Percentiles rank a stretch among this genome's conserved stretches.
Evolutionary conservation across 2,797 vertebrate species (phyloP).

Genomic region (Enteromius afrohamiltoni): DNA sequence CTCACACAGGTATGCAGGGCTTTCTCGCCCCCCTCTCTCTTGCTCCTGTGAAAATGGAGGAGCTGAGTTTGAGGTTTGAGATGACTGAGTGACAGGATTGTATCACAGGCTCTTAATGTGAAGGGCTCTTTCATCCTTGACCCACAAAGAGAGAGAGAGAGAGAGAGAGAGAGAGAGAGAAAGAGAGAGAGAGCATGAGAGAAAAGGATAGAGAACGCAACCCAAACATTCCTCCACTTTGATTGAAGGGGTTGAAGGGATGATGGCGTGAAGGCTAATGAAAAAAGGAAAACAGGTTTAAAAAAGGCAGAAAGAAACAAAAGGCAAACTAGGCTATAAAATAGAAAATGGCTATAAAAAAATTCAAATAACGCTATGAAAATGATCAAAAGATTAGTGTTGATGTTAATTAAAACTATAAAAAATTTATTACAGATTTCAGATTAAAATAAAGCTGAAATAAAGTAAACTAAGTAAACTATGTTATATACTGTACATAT

Average conservation of each 20-base stretch:
- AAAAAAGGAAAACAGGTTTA: neutral
- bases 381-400: neutral
- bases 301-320: slow-evolving; percentile 4
- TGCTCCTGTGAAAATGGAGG: slow-evolving; percentile 9
- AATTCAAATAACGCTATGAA: neutral
- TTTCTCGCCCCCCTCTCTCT: slow-evolving; percentile 4
- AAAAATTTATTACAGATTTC: neutral
- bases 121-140: slow-evolving; percentile 51
- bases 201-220: slow-evolving; percentile 8
- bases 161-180: slow-evolving; percentile 29
- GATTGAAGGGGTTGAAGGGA: slow-evolving; percentile 31
- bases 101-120: slow-evolving; percentile 47
- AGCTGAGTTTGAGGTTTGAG: neutral
- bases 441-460: neutral
- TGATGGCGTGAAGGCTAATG: neutral
- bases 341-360: too few species aligned
- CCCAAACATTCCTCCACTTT: slow-evolving; percentile 57
- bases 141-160: slow-evolving; percentile 25
- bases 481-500: too few species aligned
- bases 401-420: neutral
- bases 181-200: slow-evolving; percentile 19
- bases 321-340: slow-evolving; percentile 2
- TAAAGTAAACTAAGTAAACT: neutral
- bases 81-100: slow-evolving; percentile 45
- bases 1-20: slow-evolving; percentile 41